Evolutionary conservation across 1,140 invertebrate genomes (phyloP), one percentile per base, ranked within the genome.

Genomic region (Zelostemma sp.): DNA sequence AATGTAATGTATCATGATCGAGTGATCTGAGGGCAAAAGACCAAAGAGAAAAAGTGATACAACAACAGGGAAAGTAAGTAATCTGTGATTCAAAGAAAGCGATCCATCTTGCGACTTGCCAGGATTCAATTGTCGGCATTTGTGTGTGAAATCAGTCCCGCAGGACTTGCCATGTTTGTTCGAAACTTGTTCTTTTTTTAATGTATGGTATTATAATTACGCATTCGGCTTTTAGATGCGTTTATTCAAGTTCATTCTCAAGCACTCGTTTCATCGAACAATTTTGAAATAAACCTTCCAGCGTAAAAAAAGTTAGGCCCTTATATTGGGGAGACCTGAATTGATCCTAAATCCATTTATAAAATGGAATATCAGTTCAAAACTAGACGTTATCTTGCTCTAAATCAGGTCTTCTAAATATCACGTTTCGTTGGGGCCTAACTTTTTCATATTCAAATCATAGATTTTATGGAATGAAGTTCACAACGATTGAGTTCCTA

Each of bases 111-210:
- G 77, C 74, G 66, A 80, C 75, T 81, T 81, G 80, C 81, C 82
- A 83, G 77, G 73, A 82, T 84, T 83, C 80, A 83, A 85, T 85
- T 79, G 80, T 77, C 80, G 81, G 77, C 79, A 85, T 84, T 85
- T 84, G 83, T 82, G 84, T 84, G 81, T 78, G 72, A 79, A 83
- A 83, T 82, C 82, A 84, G 80, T 80, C 81, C 75, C 78, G 65
- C 31, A 76, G 81, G 73, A 82, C 71, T 79, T 64, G 60, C 55
- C 68, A 54, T 78, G 62, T 70, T 58, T 64, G 61, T 58, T 63
- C 49, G 47, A 53, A 35, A 35, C 33, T 35, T n/a, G 33, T 35
- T 35, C 33, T 48, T 41, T 17, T 31, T 56, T 51, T 58, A 33
- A 45, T 16, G 12, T 8, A 4, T 18, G 4, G 3, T 35, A n/a